Base-by-base conservation (phyloP, 2,797 vertebrate genomes). In the Pygocentrus nattereri region DNA sequence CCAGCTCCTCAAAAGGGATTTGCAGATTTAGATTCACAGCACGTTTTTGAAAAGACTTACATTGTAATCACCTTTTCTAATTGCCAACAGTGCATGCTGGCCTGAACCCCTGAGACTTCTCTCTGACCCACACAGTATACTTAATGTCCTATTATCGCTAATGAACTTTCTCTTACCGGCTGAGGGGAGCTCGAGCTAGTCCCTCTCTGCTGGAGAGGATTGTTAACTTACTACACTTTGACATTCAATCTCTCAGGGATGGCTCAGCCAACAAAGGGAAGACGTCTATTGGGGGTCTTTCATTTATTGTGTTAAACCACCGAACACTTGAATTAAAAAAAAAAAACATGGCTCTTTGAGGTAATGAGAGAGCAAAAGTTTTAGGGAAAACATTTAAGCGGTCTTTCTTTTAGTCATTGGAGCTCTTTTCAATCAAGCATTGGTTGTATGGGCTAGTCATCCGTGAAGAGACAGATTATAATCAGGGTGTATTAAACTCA, bases 121-220 rank as follows among this genome's bases (percentile, higher is more conserved):
- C 92, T 93, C 90, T 94, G 94, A 95, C 93, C 94, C 93, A 84
- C 82, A 88, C 84, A 84, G 82, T 87, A 91, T 94, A 95, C 92
- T 94, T 94, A 95, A 95, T 92, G 91, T 92, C 92, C 92, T 92
- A 93, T 95, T 94, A 94, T 91, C 90, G 92, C 93, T 94, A 94
- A 95, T 94, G 93, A 94, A 94, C 92, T 93, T 90, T 90, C 91
- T 91, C 87, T 90, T 85, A 90, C 89, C 82, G 80, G 85, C 86
- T 89, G 87, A 91, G 87, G 89, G 87, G 84, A 90, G 85, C 84
- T 88, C 82, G 84, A 90, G 88, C 87, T 85, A 70, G 70, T 88
- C 89, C 89, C 76, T 87, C 89, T 88, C 82, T 88, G 74, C 82
- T 88, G 91, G 88, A 93, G 90, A 85, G 85, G 82, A 88, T 86